Base-by-base conservation (phyloP, 1,140 invertebrate genomes). In the Gryllus bimaculatus region DNA sequence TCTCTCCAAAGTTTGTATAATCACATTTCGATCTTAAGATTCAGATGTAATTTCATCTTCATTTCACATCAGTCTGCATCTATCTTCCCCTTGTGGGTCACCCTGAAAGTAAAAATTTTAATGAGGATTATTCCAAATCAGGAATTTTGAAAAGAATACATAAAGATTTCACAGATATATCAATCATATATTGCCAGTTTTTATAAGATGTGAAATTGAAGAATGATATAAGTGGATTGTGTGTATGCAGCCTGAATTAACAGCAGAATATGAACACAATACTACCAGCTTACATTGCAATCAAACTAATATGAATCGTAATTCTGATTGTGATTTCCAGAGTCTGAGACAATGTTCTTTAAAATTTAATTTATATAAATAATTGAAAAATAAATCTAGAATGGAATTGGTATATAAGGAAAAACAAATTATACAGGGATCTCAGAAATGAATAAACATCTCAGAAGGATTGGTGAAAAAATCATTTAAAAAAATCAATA, bases 51-150 rank as follows among this genome's bases (percentile, higher is more conserved):
- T 75, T 21, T 15, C 47, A n/a, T 77, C 10, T n/a, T 8, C 6
- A 77, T 20, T 79, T 90, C 87, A 91, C 91, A 91, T 91, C 82
- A 91, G 83, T 81, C 86, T 83, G 84, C 91, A 92, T 78, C 88
- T 86, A 81, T 90, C 90, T 78, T 89, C 86, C 73, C 87, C 87
- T 82, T 89, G 89, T 7, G 89, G 89, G 83, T 91, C 90, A 12
- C 89, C 85, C 87, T 88, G 82, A 39, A 88, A 86, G 83, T 85
- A 80, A 84, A 82, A 83, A 83, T 76, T 54, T 75, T 73, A 77
- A 80, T 48, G 78, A 48, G 47, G 39, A 73, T 75, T 73, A 47
- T 81, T 78, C 80, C 75, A 76, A 76, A 39, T 78, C 75, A 54
- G 76, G 47, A 20, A 49, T 48, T 21, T 77, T 26, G 54, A 76